Base-by-base conservation (phyloP, 2,888 invertebrate genomes). In the Cataglyphis rosenhaueri region DNA sequence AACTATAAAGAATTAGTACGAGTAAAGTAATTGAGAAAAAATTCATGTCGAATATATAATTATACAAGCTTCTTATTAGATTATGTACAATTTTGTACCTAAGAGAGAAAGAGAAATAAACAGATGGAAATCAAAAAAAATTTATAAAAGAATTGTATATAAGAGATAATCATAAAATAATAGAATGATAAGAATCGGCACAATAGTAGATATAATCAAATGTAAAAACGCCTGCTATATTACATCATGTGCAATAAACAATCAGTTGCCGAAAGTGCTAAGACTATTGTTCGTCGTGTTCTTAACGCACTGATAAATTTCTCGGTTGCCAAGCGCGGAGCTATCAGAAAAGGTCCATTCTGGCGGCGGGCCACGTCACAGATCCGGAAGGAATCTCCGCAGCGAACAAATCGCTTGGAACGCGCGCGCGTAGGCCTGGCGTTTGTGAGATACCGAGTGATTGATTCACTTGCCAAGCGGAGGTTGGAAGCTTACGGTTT, bases 391-490 rank as follows among this genome's bases (percentile, higher is more conserved):
- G 88, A 86, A 91, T 91, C 88, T 88, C 88, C 86, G 85, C 88
- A 86, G 88, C 89, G 90, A 93, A 92, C 92, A 92, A 91, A 90
- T 89, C 82, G 82, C 75, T 82, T 86, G 68, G 48, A 73, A 79
- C 41, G 71, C 85, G 48, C 59, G 48, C 84, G 81, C 85, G 85
- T 85, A 88, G 87, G 90, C 85, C 79, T 73, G 25, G 59, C 68
- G 78, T 73, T 87, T 85, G 88, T 85, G 86, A 87, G 91, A 90
- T 91, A 92, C 91, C 85, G 90, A 90, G 88, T 93, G 93, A 93
- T 93, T 92, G 93, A 93, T 93, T 91, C 89, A 93, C 91, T 92
- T 91, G 90, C 91, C 91, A 89, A 90, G 87, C 87, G 84, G 84
- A 88, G n/a, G n/a, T n/a, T n/a, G n/a, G n/a, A n/a, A n/a, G 90